These are phyloP conservation scores for Cebus imitator DNA, from an alignment of 2,113 vertebrate genomes.

Conservation along the genomic window DNA sequence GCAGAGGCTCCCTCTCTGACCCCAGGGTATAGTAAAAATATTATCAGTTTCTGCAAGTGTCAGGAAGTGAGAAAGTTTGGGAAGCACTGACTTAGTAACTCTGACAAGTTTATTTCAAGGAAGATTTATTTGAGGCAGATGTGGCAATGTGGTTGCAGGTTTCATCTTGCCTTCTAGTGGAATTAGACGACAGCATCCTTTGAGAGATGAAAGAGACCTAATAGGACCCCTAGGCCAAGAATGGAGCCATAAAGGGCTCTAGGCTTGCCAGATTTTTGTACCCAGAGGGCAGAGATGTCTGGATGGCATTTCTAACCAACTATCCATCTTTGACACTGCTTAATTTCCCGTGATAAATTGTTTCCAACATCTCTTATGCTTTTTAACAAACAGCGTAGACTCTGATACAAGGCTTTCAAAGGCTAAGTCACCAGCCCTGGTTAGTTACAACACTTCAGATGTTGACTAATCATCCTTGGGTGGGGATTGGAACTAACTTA, in stretches of 20 bases:
- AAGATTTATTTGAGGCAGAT: not conserved
- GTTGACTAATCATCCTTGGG: not conserved
- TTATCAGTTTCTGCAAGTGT: not conserved
- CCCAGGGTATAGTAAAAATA: not conserved
- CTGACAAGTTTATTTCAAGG: not conserved
- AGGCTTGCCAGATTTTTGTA: not conserved
- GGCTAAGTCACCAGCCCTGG: no score
- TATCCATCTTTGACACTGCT: not conserved
- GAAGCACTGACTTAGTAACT: not conserved
- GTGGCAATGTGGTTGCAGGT: not conserved
- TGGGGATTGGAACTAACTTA: not conserved
- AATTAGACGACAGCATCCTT: not conserved
- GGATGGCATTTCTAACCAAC: not conserved
- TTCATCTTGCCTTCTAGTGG: not conserved
- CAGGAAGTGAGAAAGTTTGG: not conserved
- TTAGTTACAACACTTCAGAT: not conserved
- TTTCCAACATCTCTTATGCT: not conserved
- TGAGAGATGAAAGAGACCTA: not conserved
- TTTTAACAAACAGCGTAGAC: not conserved
- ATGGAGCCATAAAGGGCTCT: not conserved
- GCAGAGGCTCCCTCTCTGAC: not conserved
- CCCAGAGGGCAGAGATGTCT: not conserved
- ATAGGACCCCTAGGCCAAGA: not conserved
- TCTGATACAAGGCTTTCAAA: slow-evolving; percentile 12
- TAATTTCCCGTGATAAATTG: slow-evolving; percentile 1